These are phyloP conservation scores for Pseudanteris insignis DNA, from an alignment of 2,888 invertebrate species.

Conservation along the genomic window DNA sequence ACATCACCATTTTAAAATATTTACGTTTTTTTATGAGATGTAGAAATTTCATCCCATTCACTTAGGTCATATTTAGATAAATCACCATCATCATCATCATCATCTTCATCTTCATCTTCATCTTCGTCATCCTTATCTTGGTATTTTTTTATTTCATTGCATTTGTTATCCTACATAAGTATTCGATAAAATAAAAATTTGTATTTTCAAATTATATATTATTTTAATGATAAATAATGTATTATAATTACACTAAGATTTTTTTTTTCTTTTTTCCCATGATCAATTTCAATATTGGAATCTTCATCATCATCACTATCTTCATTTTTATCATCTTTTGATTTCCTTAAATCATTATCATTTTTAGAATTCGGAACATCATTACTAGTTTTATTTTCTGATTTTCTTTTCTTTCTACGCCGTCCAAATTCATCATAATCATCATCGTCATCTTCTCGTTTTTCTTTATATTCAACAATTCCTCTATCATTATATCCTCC, in stretches of 20 bases:
- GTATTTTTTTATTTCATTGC: slow-evolving; percentile 61
- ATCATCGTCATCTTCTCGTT: slow-evolving; percentile 85
- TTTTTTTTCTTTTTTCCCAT: too few species aligned
- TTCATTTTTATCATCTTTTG: slow-evolving; percentile 47
- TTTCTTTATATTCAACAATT: slow-evolving; percentile 92
- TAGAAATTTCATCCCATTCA: slow-evolving; percentile 68
- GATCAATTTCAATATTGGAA: slow-evolving; percentile 1
- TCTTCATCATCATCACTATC: slow-evolving; percentile 44
- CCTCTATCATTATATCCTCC: slow-evolving; percentile 96
- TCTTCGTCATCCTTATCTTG: slow-evolving; percentile 47
- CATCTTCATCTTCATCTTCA: slow-evolving; percentile 69
- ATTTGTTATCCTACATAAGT: too few species aligned
- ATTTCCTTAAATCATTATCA: slow-evolving; percentile 57
- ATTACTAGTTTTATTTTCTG: slow-evolving; percentile 67
- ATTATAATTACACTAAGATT: too few species aligned
- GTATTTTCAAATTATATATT: neutral
- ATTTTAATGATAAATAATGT: too few species aligned
- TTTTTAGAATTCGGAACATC: slow-evolving; percentile 62
- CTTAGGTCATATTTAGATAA: slow-evolving; percentile 71
- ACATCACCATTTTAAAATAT: too few species aligned
- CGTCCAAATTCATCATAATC: slow-evolving; percentile 94
- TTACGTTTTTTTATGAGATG: slow-evolving; percentile 60
- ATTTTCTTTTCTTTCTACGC: slow-evolving; percentile 71
- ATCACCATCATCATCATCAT: slow-evolving; percentile 70
- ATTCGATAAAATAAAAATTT: slow-evolving; percentile 12